These are phyloP conservation scores for Eremobia ochroleuca DNA, from an alignment of 2,888 invertebrate genomes.

Conservation along the genomic window DNA sequence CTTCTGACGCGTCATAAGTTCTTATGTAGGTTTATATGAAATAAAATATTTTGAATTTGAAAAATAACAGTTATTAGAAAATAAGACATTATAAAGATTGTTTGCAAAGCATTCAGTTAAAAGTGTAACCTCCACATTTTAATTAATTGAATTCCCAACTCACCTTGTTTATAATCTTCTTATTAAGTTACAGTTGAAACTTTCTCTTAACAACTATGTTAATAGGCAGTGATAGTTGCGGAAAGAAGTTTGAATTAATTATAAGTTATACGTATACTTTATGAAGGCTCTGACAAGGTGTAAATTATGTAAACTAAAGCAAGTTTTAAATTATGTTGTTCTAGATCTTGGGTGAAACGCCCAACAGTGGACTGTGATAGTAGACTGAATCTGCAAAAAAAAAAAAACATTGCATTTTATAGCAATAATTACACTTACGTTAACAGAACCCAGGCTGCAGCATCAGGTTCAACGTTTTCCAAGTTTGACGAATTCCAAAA, in stretches of 20 bases:
- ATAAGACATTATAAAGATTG: background rate
- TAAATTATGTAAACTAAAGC: slow-evolving; percentile 23
- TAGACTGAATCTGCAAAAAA: background rate
- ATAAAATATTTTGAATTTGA: too few relatives aligned
- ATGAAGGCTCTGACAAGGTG: slow-evolving; percentile 13
- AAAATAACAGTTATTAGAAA: too few relatives aligned
- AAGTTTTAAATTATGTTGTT: slow-evolving; percentile 24
- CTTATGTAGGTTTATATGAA: too few relatives aligned
- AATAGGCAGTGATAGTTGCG: slow-evolving; percentile 31
- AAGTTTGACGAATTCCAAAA: background rate
- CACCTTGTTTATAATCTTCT: slow-evolving; percentile 46
- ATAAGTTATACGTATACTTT: slow-evolving; percentile 42
- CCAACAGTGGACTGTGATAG: too few relatives aligned
- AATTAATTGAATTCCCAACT: slow-evolving; percentile 14
- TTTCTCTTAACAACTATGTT: slow-evolving; percentile 36
- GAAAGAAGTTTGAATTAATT: slow-evolving; percentile 49
- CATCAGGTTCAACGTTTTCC: background rate
- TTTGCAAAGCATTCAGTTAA: background rate
- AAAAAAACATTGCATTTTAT: background rate
- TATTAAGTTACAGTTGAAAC: slow-evolving; percentile 35
- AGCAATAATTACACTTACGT: background rate
- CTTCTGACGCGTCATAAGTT: too few relatives aligned
- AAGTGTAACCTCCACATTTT: background rate
- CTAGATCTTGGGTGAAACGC: background rate
- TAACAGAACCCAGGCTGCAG: background rate